A percentile compares a stretch with the other conserved stretches of the same genome.
Evolutionary conservation across 2,888 invertebrate species (phyloP).

Genomic region (Dolichopus griseipennis): DNA sequence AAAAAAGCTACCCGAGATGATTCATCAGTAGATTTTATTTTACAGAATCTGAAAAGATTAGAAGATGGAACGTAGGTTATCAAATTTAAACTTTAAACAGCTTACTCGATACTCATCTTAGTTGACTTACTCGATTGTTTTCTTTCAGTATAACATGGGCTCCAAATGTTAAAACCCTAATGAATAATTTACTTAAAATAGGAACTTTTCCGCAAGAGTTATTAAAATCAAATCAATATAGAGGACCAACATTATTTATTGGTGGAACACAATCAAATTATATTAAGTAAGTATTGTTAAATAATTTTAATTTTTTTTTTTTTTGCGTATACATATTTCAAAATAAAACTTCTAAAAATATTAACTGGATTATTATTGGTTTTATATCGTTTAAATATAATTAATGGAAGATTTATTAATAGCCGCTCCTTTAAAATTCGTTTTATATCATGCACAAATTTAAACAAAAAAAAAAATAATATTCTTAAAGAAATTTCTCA

Average conservation of each 20-base stretch:
- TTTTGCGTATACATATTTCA: no score
- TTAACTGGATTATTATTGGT: no score
- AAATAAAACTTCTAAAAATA: no score
- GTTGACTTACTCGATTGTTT: background rate
- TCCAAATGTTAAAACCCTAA: slow-evolving; percentile 64
- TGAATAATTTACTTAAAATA: slow-evolving; percentile 56
- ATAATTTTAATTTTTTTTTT: slow-evolving; percentile 27
- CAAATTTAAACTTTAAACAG: background rate
- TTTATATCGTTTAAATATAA: no score
- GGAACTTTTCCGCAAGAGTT: slow-evolving; percentile 53
- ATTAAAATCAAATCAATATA: slow-evolving; percentile 26
- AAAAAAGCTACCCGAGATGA: slow-evolving; percentile 47
- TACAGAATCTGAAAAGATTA: slow-evolving; percentile 73
- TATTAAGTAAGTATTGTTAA: slow-evolving; percentile 57
- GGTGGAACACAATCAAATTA: slow-evolving; percentile 77
- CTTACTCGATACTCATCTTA: no score
- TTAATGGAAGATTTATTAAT: no score
- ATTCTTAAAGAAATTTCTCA: no score
- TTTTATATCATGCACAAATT: no score
- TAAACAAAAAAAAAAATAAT: no score
- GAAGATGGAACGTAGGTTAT: slow-evolving; percentile 45
- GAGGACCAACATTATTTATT: slow-evolving; percentile 62
- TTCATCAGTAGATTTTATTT: slow-evolving; percentile 62
- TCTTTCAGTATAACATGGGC: slow-evolving; percentile 56
- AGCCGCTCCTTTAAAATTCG: no score